Evolutionary conservation across 1,140 invertebrate genomes (phyloP).

Genomic region (Tetramorium simillimum): DNA sequence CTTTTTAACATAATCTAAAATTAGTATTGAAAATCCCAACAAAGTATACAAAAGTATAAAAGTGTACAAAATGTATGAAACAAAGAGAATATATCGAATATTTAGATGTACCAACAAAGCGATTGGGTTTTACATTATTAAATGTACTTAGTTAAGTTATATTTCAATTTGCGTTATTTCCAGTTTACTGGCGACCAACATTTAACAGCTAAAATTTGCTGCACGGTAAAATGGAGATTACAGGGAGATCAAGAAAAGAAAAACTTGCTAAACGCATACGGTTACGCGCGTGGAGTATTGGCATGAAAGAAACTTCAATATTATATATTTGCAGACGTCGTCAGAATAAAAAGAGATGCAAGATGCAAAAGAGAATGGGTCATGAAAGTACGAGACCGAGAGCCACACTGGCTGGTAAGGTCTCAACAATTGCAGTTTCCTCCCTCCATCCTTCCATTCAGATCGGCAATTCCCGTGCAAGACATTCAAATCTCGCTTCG

Average conservation of each 20-base stretch:
- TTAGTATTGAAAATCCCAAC: too few species aligned
- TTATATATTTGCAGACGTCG: not conserved
- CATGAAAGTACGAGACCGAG: not conserved
- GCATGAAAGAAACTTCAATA: not conserved
- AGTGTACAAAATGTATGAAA: not conserved
- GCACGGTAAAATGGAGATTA: not conserved
- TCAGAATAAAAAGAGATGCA: not conserved
- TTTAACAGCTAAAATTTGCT: too few species aligned
- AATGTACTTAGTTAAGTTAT: not conserved
- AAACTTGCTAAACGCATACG: not conserved
- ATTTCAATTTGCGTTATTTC: not conserved
- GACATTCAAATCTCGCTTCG: constrained; percentile 76
- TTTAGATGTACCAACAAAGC: not conserved
- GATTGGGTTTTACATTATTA: not conserved
- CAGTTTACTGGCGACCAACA: not conserved
- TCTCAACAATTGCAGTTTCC: constrained; percentile 62
- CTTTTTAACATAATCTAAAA: not conserved
- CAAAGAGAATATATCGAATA: not conserved
- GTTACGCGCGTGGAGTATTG: not conserved
- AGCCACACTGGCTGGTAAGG: constrained; percentile 34
- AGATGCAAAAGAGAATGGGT: constrained; percentile 21
- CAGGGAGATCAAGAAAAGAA: not conserved
- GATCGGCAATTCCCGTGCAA: constrained; percentile 71
- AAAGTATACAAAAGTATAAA: too few species aligned
- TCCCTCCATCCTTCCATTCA: constrained; percentile 36